Base-by-base conservation (phyloP, 2,797 vertebrate species). In the Sebastes cheni region DNA sequence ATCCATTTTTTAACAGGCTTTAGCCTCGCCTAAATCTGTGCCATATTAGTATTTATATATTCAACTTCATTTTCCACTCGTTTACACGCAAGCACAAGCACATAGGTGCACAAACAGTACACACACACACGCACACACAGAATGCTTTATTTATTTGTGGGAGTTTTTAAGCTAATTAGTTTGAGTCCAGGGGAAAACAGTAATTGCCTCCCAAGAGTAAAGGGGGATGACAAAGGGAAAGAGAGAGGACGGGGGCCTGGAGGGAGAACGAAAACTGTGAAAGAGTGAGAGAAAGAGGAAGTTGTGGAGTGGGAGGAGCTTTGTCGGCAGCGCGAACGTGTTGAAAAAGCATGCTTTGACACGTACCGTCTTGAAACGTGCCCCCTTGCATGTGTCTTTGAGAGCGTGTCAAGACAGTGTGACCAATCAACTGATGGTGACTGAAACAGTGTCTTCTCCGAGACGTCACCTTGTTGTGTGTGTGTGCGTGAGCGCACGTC, bases 151-250 rank as follows among this genome's bases (percentile, higher is more conserved):
- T 95, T 95, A 95, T 96, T 95, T 91, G 80, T 88, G 86, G 88
- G 85, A 93, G 91, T 94, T 95, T 95, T 95, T 88, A 95, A 93
- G 92, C 92, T 96, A 96, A 96, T 96, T 96, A 95, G 91, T 92
- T 92, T 84, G 85, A 91, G 92, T 95, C 93, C 94, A 90, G 87
- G 93, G 94, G 91, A 93, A 95, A 94, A 94, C 88, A 80, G 87
- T 96, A 96, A 96, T 96, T 96, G 95, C 91, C 89, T 96, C 95
- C 95, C 93, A 90, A 85, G 95, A 93, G 95, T 88, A 93, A 88
- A 83, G 62, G 75, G 81, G 75, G 86, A 94, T 88, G 87, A 90
- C 90, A 91, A 90, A 83, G 80, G 78, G 80, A 91, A 78, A 86
- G 74, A 68, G 78, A 72, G 76, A 62, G 75, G 68, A 85, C 68